These are phyloP conservation scores for Larimichthys crocea DNA, from an alignment of 2,113 vertebrate genomes.

Conservation along the genomic window DNA sequence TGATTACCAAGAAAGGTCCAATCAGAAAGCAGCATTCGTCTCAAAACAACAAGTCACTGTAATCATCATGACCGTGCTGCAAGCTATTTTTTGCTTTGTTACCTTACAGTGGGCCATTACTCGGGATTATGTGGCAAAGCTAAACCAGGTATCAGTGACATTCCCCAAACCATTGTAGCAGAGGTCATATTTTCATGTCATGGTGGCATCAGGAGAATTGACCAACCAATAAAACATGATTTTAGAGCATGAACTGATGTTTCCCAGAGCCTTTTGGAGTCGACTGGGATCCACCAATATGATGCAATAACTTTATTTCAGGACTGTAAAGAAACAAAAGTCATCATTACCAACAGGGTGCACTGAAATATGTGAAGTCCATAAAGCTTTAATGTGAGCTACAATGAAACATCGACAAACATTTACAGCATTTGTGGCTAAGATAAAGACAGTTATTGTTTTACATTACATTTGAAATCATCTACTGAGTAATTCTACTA, in stretches of 20 bases:
- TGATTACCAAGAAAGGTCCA: constrained; percentile 53
- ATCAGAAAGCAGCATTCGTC: constrained; percentile 61
- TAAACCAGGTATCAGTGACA: constrained; percentile 59
- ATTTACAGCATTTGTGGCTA: constrained; percentile 36
- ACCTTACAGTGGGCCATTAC: constrained; percentile 57
- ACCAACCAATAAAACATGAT: not conserved
- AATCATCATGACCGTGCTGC: constrained; percentile 65
- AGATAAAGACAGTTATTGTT: constrained; percentile 45
- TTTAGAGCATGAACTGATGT: constrained; percentile 18
- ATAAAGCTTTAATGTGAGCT: constrained; percentile 63
- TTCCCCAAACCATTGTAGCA: constrained; percentile 36
- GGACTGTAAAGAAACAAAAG: constrained; percentile 20
- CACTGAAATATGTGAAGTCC: constrained; percentile 19
- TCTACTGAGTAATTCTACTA: constrained; percentile 11
- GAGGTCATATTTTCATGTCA: constrained; percentile 27
- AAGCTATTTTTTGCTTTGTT: constrained; percentile 72
- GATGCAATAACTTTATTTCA: constrained; percentile 46
- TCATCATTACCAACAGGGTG: not conserved
- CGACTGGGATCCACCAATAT: not conserved
- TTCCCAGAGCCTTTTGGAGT: not conserved
- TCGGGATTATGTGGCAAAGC: constrained; percentile 67
- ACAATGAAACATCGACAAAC: constrained; percentile 52
- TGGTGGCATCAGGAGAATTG: constrained; percentile 3
- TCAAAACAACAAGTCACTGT: constrained; percentile 68
- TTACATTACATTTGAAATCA: constrained; percentile 30